Evolutionary conservation across 1,140 invertebrate species (phyloP), one percentile per base, ranked within the genome.

Genomic region (Drosophila rufa): DNA sequence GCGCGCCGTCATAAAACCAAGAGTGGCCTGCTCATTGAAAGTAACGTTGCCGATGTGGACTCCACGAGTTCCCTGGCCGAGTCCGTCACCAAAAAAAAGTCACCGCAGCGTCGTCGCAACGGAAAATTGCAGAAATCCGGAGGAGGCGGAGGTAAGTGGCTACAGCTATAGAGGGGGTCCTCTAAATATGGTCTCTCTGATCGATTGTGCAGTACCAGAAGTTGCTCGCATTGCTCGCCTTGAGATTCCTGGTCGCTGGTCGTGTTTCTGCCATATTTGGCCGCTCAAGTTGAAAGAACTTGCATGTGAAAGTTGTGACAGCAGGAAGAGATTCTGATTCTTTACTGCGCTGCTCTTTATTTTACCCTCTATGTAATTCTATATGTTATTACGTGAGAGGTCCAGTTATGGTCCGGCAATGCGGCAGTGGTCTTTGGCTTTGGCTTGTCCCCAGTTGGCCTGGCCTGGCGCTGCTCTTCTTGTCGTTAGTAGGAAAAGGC

Each of bases 221-320:
- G 81, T 80, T 51, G 70, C 46, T 82, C 75, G 66, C 64, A 82
- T 84, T 75, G 71, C 60, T 82, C 61, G 66, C 65, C 56, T 59
- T 69, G 43, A 71, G 82, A 69, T 86, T 84, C 79, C 78, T 86
- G 79, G 67, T 83, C 51, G 59, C 60, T 75, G 68, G 38, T 74
- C 80, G 77, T 89, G 82, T 85, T 74, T 81, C 58, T 66, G 48
- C 85, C 85, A 91, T 90, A 90, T 90, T 90, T 90, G 85, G 85
- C 53, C 75, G 86, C 79, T 85, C 86, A 86, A 90, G 85, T 90
- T 90, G 85, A 90, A 91, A 90, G 85, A 90, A 90, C 85, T 90
- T 90, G 85, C 82, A 90, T 91, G 85, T 90, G 85, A 90, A 90
- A 90, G 85, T 90, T 90, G 85, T 91, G 85, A 90, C 86, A 91